Conservation (phyloP, 2,888 invertebrate genomes). For the Calameuta filiformis region DNA sequence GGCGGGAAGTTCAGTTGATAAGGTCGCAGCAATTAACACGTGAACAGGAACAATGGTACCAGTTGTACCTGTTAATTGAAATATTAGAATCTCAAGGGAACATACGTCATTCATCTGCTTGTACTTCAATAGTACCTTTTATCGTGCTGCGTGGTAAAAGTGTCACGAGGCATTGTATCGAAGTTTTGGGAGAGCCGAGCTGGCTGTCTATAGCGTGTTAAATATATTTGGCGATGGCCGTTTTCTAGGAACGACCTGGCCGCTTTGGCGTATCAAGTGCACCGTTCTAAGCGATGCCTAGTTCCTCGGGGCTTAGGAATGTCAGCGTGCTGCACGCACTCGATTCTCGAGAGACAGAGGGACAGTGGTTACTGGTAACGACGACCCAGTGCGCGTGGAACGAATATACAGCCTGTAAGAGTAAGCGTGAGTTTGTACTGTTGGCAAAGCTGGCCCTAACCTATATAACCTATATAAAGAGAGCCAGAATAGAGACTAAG, state of each 20-base stretch:
- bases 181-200: background rate
- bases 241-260: slow-evolving; percentile 48
- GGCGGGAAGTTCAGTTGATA: background rate
- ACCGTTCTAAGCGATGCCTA: slow-evolving; percentile 18
- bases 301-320: background rate
- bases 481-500: slow-evolving; percentile 52
- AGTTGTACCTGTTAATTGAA: background rate
- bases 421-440: slow-evolving; percentile 44
- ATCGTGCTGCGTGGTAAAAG: background rate
- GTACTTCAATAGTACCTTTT: background rate
- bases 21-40: background rate
- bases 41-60: background rate
- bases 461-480: slow-evolving; percentile 62
- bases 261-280: slow-evolving; percentile 49
- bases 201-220: background rate
- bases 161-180: background rate
- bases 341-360: background rate
- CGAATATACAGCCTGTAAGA: slow-evolving; percentile 6
- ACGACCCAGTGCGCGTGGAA: background rate
- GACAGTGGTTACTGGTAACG: background rate
- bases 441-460: slow-evolving; percentile 62
- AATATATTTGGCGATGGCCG: slow-evolving; percentile 44
- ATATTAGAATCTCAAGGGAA: background rate
- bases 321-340: background rate
- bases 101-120: background rate